Base-by-base conservation (phyloP, 2,113 vertebrate species). In the Alligator sinensis region DNA sequence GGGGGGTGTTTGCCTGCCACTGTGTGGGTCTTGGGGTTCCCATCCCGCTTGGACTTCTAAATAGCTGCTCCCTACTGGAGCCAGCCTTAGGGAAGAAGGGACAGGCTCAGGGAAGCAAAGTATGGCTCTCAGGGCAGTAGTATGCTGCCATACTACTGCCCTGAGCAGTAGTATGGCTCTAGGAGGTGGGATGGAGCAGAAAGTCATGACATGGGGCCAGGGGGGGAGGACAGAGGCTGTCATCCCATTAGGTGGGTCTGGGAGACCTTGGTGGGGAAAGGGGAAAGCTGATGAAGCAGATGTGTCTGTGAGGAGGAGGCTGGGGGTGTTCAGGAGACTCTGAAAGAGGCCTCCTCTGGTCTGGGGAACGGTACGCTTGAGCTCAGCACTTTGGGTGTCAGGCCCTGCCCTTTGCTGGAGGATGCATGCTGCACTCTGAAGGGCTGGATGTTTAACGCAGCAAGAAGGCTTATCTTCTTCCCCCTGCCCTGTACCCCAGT, bases 141-240 rank as follows among this genome's bases (percentile, higher is more conserved):
- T 25, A 24, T 21, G 34, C 34, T 59, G 34, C 3, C n/a, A n/a
- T n/a, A n/a, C n/a, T n/a, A n/a, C n/a, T n/a, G n/a, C n/a, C n/a
- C n/a, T n/a, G 4, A 3, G 7, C 12, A 1, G 2, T 75, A 38
- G 5, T 3, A 19, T 81, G 47, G 80, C 18, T 11, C 61, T 1
- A 2, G 13, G 38, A 12, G 0, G 2, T 60, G 80, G 47, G 63
- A 13, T 28, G 1, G 16, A 55, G 1, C 0, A 2, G 30, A 54
- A 77, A 28, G 28, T 2, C 0, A 1, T n/a, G 62, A 5, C 2
- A 1, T n/a, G 47, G 79, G 74, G 47, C 1, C 1, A 5, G 3
- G 58, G n/a, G 4, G 15, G 34, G 14, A 38, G 77, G 7, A 6
- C 14, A 5, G n/a, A 60, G 9, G 30, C 59, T 12, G 77, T 68